Evolutionary conservation across 2,888 invertebrate species (phyloP), one percentile per base, ranked within the genome.

Genomic region (Dinocampus coccinellae): DNA sequence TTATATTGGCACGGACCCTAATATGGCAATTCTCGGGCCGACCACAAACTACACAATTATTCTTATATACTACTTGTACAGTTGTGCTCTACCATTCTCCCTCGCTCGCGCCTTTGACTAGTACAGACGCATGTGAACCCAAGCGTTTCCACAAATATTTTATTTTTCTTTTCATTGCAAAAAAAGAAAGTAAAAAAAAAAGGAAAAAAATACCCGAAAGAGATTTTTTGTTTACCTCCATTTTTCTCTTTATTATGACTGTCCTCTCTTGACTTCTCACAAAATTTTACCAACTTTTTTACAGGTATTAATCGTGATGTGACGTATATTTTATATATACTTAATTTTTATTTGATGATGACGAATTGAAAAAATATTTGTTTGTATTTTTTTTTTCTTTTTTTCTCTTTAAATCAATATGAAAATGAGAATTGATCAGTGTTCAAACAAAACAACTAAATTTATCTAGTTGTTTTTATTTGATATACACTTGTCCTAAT

Each of bases 401-500:
- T n/a, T n/a, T n/a, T n/a, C n/a, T n/a, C n/a, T n/a, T n/a, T n/a
- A n/a, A 47, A 47, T 47, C 16, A 4, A 20, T 20, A 16, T 16
- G 16, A 7, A 47, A 47, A 16, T 16, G n/a, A n/a, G n/a, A n/a
- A n/a, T 47, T n/a, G 16, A 4, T 47, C 9, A n/a, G 57, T 57
- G 24, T 57, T 57, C 10, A 2, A 57, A 0, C n/a, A 26, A n/a
- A n/a, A 57, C n/a, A 57, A 24, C 9, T 26, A 11, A 57, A 57
- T 57, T 57, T 29, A n/a, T 57, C 57, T 57, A 57, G 26, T 24
- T 57, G 24, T 24, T 57, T 57, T 57, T 24, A 26, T 73, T 73
- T 33, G 33, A 22, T 69, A 68, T 52, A 63, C 66, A 73, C 34
- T 72, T 76, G 77, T 77, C 77, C 79, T 81, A 81, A 84, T 79